Percentiles rank a stretch among this genome's conserved stretches.
Evolutionary conservation across 2,113 vertebrate genomes (phyloP).

Genomic region (Diadophis punctatus): DNA sequence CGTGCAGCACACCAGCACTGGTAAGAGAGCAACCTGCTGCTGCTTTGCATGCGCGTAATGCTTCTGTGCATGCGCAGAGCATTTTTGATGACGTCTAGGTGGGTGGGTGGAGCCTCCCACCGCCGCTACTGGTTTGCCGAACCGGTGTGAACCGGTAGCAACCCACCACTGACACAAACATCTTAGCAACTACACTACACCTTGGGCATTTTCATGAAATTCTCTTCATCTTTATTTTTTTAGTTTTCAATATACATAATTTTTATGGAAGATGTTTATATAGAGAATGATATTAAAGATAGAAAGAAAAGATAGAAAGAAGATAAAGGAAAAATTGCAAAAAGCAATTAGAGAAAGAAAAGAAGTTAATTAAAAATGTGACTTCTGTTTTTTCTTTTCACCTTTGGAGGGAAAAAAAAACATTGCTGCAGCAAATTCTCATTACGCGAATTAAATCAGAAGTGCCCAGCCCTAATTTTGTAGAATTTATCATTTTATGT

Average conservation of each 20-base stretch:
- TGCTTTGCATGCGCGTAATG: too few species aligned
- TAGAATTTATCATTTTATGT: neutral
- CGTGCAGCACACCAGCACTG: too few species aligned
- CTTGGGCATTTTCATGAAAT: neutral
- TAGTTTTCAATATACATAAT: neutral
- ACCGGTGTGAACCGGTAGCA: too few species aligned
- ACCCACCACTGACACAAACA: too few species aligned
- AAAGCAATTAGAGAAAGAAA: neutral
- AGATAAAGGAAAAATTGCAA: neutral
- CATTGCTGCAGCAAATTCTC: neutral
- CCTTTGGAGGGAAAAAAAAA: neutral
- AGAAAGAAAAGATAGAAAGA: neutral
- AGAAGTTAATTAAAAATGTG: neutral
- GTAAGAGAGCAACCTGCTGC: too few species aligned
- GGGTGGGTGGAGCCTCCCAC: too few species aligned
- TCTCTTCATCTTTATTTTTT: neutral
- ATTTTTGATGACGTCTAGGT: too few species aligned
- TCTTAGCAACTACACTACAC: neutral
- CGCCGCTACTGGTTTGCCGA: too few species aligned
- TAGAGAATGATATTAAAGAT: neutral
- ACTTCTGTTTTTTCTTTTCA: neutral
- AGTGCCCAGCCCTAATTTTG: neutral
- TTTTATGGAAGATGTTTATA: neutral
- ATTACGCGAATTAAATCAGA: neutral
- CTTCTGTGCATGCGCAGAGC: too few species aligned